phyloP scores from a whole-genome alignment of 2,888 invertebrate species.

The Fragum sueziense region DNA sequence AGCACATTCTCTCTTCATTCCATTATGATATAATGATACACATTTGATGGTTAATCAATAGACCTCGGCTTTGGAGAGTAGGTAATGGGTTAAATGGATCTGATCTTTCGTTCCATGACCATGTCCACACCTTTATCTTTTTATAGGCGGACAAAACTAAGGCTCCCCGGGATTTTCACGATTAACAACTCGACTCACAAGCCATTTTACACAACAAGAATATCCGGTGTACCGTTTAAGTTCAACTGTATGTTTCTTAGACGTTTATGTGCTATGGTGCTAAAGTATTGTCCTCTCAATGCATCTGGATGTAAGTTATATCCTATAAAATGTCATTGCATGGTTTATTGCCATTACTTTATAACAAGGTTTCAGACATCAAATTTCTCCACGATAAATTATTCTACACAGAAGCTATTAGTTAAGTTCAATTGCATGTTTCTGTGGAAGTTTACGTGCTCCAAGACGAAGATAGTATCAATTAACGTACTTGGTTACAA shows the following conservation, averaged over 20 bases:
- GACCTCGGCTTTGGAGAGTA: no score
- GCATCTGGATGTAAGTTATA: no score
- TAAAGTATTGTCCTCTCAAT: neutral
- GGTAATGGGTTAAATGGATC: no score
- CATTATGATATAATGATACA: no score
- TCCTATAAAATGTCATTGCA: no score
- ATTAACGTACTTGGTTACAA: slow-evolving; percentile 4
- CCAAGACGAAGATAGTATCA: neutral
- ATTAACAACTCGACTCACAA: neutral
- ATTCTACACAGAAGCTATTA: no score
- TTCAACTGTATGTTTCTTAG: slow-evolving; percentile 1
- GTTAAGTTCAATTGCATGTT: neutral
- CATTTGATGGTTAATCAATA: no score
- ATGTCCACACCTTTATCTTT: neutral
- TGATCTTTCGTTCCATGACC: neutral
- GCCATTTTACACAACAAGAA: neutral
- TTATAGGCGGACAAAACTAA: neutral
- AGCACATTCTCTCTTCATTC: no score
- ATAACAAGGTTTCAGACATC: no score
- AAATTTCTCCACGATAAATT: no score
- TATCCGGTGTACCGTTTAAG: neutral
- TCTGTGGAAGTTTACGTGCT: slow-evolving; percentile 4
- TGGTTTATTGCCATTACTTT: no score
- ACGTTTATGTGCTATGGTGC: neutral
- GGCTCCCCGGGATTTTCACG: neutral